phyloP scores from a whole-genome alignment of 2,113 vertebrate genomes.

The Paralichthys olivaceus region DNA sequence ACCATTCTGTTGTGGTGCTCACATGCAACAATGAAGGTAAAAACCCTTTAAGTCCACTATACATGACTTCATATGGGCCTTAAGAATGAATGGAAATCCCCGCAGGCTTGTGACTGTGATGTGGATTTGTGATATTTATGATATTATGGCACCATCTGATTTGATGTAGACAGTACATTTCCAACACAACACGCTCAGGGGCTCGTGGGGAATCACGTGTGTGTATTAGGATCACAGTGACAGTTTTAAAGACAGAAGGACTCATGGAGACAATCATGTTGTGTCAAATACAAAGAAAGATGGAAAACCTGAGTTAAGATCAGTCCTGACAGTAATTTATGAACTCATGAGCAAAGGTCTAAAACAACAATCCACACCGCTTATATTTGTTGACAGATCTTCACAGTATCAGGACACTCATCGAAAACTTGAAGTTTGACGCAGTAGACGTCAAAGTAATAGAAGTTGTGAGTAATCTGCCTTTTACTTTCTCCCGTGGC shows the following conservation, averaged over 20 bases:
- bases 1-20: not conserved
- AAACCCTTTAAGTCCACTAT: not conserved
- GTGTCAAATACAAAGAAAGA: not conserved
- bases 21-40: conserved; percentile 10
- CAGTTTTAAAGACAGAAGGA: not conserved
- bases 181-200: conserved; percentile 5
- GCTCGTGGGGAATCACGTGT: conserved; percentile 35
- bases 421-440: too few species aligned
- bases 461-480: too few species aligned
- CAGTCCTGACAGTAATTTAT: too few species aligned
- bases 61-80: not conserved
- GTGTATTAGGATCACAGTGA: conserved; percentile 14
- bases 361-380: too few species aligned
- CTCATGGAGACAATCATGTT: not conserved
- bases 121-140: not conserved
- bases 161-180: not conserved
- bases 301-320: too few species aligned
- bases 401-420: too few species aligned
- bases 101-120: conserved; percentile 7
- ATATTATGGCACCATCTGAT: not conserved
- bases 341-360: too few species aligned
- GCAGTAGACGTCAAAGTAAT: not conserved
- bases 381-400: too few species aligned
- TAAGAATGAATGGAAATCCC: conserved; percentile 19
- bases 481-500: too few species aligned